Evolutionary conservation across 2,797 vertebrate species (phyloP), one percentile per base, ranked within the genome.

Genomic region (Pipistrellus pygmaeus): DNA sequence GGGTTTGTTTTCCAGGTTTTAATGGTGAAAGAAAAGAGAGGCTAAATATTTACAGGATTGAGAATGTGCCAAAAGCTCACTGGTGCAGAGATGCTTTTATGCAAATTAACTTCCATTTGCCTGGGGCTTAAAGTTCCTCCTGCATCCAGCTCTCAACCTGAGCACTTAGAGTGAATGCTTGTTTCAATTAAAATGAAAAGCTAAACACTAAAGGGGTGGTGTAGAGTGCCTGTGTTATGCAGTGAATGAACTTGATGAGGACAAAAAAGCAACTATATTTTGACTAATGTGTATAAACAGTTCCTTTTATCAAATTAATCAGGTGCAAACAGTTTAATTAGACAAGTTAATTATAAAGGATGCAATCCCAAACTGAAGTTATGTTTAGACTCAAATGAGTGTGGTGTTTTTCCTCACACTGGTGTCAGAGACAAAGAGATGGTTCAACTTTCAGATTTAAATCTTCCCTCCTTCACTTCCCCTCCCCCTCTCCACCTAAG

Each of bases 21-120:
- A 72, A 87, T 75, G 64, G 46, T 90, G 82, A 92, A 75, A 85
- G 87, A 82, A 90, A 88, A 88, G 82, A 78, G 81, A 88, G 25
- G 23, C 25, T 82, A 87, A 85, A 60, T 75, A 60, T 69, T 91
- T 87, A 77, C 6, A 90, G 41, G 44, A 57, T 71, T 94, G 93
- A 90, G 60, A 78, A 83, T 51, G 14, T 91, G n/a, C 75, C 81
- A 69, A 53, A 93, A 46, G 71, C 94, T 95, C 68, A 69, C 78
- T 75, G 14, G 6, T 57, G 15, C 38, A n/a, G 62, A 86, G 60
- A 92, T 57, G 21, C 48, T 93, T 94, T 93, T 76, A 85, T 64
- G 48, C 18, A 96, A 94, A 97, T 88, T 32, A 86, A 75, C 73
- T 93, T 82, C 76, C 44, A 95, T 71, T 95, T 86, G 87, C 76